A percentile compares a stretch with the other conserved stretches of the same genome.
phyloP scores from a whole-genome alignment of 2,797 vertebrate genomes.

The Aratinga solstitialis region DNA sequence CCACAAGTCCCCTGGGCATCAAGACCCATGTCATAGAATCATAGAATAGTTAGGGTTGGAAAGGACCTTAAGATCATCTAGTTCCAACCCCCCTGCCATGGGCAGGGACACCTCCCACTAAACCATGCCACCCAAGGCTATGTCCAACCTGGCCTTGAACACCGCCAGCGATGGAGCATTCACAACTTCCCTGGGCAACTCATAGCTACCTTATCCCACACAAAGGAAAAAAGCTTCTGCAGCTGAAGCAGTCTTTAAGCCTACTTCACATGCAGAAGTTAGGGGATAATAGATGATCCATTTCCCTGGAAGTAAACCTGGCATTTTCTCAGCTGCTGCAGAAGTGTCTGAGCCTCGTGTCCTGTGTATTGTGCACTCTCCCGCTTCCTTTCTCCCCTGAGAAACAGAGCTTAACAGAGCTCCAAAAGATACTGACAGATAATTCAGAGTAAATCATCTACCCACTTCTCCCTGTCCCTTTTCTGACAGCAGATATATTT shows the following conservation, averaged over 20 bases:
- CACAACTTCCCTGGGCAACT: too few relatives aligned
- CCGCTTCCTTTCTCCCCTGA: not conserved
- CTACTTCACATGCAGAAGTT: slow-evolving; percentile 25
- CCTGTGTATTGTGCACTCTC: not conserved
- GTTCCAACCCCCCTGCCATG: too few relatives aligned
- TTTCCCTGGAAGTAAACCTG: slow-evolving; percentile 26
- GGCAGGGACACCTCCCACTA: too few relatives aligned
- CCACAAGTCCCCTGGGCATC: not conserved
- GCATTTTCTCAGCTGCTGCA: slow-evolving; percentile 30
- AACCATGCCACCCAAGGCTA: too few relatives aligned
- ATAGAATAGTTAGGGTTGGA: too few relatives aligned
- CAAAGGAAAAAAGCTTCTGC: not conserved
- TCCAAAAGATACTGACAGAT: not conserved
- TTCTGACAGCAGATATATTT: not conserved
- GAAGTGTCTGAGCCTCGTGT: not conserved
- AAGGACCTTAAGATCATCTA: too few relatives aligned
- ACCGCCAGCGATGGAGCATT: too few relatives aligned
- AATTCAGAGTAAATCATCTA: not conserved
- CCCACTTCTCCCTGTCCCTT: not conserved
- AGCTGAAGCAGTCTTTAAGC: slow-evolving; percentile 24
- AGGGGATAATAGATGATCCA: not conserved
- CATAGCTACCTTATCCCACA: slow-evolving; percentile 17
- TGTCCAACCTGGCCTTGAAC: too few relatives aligned
- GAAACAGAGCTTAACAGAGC: not conserved
- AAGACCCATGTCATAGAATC: not conserved